Evolutionary conservation across 2,888 invertebrate genomes (phyloP).

Genomic region (Cephus spinipes): DNA sequence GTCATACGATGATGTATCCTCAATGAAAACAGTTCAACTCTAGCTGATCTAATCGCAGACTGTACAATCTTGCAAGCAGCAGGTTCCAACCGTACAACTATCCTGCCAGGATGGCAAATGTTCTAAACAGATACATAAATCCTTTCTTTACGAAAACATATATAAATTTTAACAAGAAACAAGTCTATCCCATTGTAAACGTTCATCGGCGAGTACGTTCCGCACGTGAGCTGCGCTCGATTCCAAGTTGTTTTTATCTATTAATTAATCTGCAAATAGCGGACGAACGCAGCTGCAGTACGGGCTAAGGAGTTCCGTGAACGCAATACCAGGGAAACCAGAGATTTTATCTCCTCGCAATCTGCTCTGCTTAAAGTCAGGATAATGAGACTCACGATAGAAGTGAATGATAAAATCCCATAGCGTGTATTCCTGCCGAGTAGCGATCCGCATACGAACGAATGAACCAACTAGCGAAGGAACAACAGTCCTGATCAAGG

Average conservation of each 20-base stretch:
- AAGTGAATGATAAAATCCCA: background rate
- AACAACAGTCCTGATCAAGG: background rate
- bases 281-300: background rate
- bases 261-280: background rate
- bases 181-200: background rate
- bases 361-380: background rate
- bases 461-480: background rate
- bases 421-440: background rate
- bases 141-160: background rate
- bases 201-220: background rate
- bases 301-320: background rate
- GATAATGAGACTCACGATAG: background rate
- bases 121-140: background rate
- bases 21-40: background rate
- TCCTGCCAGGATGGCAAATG: background rate
- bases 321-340: background rate
- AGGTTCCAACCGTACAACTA: background rate
- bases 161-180: background rate
- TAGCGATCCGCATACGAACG: background rate
- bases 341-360: background rate
- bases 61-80: background rate
- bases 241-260: background rate
- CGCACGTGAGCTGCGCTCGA: background rate
- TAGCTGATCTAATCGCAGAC: background rate
- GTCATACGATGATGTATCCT: background rate